These are phyloP conservation scores for Nycticebus coucang DNA, from an alignment of 2,113 vertebrate genomes.

Conservation along the genomic window DNA sequence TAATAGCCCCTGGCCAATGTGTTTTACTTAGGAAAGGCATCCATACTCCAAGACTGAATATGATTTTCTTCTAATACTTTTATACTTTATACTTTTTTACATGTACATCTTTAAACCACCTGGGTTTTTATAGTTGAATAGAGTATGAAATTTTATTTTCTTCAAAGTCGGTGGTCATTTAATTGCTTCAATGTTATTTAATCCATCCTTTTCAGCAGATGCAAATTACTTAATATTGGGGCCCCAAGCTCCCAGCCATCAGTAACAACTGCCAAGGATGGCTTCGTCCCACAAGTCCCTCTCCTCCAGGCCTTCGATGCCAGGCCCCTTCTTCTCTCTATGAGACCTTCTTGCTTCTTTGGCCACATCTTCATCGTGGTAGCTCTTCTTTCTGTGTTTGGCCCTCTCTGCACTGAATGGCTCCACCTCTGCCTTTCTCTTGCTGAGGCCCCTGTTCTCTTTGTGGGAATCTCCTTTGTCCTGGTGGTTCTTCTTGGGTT, in stretches of 20 bases:
- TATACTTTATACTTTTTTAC: background rate
- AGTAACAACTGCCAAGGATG: background rate
- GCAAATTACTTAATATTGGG: background rate
- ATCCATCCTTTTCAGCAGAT: background rate
- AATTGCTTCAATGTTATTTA: background rate
- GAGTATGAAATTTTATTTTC: background rate
- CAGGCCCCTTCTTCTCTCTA: background rate
- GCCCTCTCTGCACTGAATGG: background rate
- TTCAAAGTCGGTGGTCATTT: background rate
- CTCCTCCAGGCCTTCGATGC: background rate
- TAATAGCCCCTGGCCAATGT: background rate
- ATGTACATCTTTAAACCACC: background rate
- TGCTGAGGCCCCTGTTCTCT: background rate
- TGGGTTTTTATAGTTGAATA: background rate
- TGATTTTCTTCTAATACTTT: background rate
- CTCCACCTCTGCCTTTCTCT: background rate
- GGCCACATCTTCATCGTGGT: rapidly evolving
- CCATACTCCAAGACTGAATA: background rate
- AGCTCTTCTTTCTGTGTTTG: background rate
- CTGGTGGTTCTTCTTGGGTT: background rate
- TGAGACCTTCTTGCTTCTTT: background rate
- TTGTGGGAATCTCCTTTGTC: background rate
- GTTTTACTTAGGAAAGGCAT: background rate
- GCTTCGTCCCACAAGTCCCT: conserved; percentile 62
- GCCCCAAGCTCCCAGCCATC: background rate